phyloP scores from a whole-genome alignment of 53 echinoderm and acorn worm species.

The Holothuria scabra region DNA sequence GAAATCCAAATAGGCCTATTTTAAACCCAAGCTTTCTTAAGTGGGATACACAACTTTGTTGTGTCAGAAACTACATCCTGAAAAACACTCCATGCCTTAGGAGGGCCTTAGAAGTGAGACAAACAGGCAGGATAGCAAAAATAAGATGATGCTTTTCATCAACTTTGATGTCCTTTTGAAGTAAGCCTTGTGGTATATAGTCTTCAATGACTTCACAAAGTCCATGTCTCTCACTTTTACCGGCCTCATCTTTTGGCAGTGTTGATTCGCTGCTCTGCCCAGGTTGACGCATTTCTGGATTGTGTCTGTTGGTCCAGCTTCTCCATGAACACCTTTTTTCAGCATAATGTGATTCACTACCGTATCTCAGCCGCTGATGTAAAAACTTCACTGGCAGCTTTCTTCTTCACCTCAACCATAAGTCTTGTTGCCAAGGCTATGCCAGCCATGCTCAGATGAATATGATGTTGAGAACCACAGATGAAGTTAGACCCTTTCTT shows the following conservation, averaged over 20 bases:
- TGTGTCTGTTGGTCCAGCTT: neutral
- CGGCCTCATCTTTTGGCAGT: constrained; percentile 46
- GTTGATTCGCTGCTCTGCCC: too few relatives aligned
- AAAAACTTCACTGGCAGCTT: constrained; percentile 13
- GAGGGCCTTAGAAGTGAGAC: too few relatives aligned
- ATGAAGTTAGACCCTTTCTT: constrained; percentile 20
- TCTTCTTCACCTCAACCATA: constrained; percentile 12
- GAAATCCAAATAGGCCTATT: too few relatives aligned
- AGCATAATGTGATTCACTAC: constrained; percentile 16
- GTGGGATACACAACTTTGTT: too few relatives aligned
- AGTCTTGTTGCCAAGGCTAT: neutral
- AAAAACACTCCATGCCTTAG: too few relatives aligned
- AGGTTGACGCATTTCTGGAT: constrained; percentile 42
- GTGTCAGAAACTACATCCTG: too few relatives aligned
- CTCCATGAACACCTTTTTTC: constrained; percentile 11
- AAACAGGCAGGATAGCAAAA: constrained; percentile 54
- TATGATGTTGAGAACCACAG: constrained; percentile 8
- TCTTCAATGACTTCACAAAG: constrained; percentile 25
- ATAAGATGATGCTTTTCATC: constrained; percentile 46
- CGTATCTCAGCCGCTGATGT: constrained; percentile 46
- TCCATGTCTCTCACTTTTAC: constrained; percentile 36
- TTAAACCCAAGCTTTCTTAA: too few relatives aligned
- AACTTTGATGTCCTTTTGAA: constrained; percentile 48
- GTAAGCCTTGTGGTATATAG: constrained; percentile 36
- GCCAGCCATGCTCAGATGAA: constrained; percentile 15